Evolutionary conservation across 2,797 vertebrate species (phyloP).

Genomic region (Scleropages formosus): DNA sequence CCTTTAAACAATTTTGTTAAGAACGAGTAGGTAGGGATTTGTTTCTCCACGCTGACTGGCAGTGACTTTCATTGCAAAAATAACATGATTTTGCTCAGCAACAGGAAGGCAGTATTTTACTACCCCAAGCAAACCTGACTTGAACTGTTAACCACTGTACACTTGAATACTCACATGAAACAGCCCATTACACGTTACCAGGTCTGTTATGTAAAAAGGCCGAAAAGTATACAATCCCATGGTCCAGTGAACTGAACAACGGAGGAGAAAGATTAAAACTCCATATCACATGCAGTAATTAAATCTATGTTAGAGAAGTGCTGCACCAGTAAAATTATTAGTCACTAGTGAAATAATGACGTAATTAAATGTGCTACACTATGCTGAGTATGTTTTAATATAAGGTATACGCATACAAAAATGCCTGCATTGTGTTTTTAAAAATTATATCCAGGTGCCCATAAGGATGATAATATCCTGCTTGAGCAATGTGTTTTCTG

Average conservation of each 20-base stretch:
- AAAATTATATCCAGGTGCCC: too few relatives aligned
- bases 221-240: constrained; percentile 5
- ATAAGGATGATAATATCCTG: background rate
- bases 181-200: constrained; percentile 31
- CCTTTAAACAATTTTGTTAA: constrained; percentile 36
- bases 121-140: constrained; percentile 61
- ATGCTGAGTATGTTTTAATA: background rate
- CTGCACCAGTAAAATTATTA: background rate
- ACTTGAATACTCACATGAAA: background rate
- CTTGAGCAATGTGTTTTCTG: background rate
- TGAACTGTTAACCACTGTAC: constrained; percentile 33
- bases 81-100: constrained; percentile 56
- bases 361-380: background rate
- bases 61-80: constrained; percentile 69
- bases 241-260: background rate
- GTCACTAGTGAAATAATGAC: background rate
- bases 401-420: background rate
- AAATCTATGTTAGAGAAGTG: background rate
- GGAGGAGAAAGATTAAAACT: constrained; percentile 9
- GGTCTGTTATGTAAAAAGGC: constrained; percentile 25
- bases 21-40: constrained; percentile 48
- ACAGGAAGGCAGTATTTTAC: constrained; percentile 53
- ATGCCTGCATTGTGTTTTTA: background rate
- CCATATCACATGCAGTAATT: background rate
- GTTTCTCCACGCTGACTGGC: constrained; percentile 59